Conservation (phyloP, 2,888 invertebrate genomes). For the Netelia virgata region DNA sequence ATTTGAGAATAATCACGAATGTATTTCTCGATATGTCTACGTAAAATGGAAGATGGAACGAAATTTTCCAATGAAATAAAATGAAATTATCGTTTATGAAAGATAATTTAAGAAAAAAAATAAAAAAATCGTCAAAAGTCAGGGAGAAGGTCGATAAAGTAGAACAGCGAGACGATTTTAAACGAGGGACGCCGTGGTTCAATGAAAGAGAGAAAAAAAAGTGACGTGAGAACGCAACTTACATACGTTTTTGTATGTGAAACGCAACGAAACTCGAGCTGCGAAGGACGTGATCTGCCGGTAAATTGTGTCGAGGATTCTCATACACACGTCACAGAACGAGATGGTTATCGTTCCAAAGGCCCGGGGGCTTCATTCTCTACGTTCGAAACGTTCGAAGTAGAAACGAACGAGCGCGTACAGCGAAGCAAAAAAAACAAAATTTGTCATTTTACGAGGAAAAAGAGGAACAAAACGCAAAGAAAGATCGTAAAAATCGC, state of each 20-base stretch:
- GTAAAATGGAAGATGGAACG: too few species aligned
- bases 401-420: background rate
- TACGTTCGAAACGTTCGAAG: slow-evolving; percentile 1
- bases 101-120: too few species aligned
- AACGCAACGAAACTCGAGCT: slow-evolving; percentile 74
- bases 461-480: background rate
- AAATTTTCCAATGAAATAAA: too few species aligned
- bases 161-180: background rate
- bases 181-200: background rate
- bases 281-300: slow-evolving; percentile 78
- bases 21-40: too few species aligned
- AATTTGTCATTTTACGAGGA: background rate
- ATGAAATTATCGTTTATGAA: too few species aligned
- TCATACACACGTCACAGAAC: slow-evolving; percentile 28
- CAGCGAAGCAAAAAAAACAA: background rate
- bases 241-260: slow-evolving; percentile 70
- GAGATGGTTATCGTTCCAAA: slow-evolving; percentile 72
- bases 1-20: too few species aligned
- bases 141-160: background rate
- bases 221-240: background rate
- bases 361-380: slow-evolving; percentile 33
- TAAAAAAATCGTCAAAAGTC: too few species aligned
- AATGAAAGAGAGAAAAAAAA: slow-evolving; percentile 7
- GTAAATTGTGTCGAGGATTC: slow-evolving; percentile 82
- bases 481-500: background rate